Evolutionary conservation across 2,797 vertebrate genomes (phyloP).

Genomic region (Syngnathus acus): DNA sequence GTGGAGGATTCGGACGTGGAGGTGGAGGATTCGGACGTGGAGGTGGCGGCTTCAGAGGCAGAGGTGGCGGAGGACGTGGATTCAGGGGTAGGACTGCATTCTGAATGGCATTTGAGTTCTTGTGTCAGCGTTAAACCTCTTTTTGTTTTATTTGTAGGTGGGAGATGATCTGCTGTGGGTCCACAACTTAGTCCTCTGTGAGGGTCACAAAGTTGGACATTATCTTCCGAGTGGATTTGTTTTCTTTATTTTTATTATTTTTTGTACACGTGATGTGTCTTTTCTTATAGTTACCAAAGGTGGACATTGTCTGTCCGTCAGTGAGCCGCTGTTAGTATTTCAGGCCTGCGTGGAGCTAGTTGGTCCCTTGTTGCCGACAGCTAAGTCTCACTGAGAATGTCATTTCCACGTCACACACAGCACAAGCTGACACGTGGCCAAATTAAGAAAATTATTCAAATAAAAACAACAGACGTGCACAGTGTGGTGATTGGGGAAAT

Average conservation of each 20-base stretch:
- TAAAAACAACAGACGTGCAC: too few species aligned
- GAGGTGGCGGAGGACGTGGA: slow-evolving; percentile 72
- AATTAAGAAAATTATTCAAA: too few species aligned
- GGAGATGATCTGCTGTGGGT: slow-evolving; percentile 45
- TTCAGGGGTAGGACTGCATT: slow-evolving; percentile 78
- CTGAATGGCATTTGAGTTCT: neutral
- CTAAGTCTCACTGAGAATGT: too few species aligned
- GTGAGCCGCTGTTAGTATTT: too few species aligned
- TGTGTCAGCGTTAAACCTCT: neutral
- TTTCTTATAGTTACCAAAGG: neutral
- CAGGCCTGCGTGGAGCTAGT: too few species aligned
- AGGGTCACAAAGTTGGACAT: slow-evolving; percentile 19
- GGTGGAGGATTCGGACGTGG: slow-evolving; percentile 24
- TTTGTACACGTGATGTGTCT: slow-evolving; percentile 13
- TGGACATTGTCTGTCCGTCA: too few species aligned
- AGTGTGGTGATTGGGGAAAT: too few species aligned
- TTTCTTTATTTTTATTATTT: slow-evolving; percentile 17
- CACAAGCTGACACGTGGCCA: too few species aligned
- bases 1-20: slow-evolving; percentile 65
- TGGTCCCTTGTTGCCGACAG: too few species aligned
- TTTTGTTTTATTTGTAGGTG: slow-evolving; percentile 40
- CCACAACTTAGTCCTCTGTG: slow-evolving; percentile 6
- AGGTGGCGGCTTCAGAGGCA: slow-evolving; percentile 73
- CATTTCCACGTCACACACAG: too few species aligned
- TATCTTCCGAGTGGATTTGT: slow-evolving; percentile 1